Conservation (phyloP, 2,888 invertebrate species). For the Rhogogaster chlorosoma region DNA sequence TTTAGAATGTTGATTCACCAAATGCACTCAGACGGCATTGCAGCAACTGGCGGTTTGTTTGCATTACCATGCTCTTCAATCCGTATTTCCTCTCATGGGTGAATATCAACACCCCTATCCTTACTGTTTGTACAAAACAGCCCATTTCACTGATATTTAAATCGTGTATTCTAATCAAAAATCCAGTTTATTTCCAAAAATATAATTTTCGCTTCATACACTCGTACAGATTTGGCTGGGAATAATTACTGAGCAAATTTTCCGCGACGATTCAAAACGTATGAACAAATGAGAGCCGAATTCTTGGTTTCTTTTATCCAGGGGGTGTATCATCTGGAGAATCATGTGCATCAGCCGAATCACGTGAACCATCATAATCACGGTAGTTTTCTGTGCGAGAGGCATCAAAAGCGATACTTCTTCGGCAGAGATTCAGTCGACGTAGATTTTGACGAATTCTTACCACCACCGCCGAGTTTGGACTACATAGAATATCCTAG, state of each 20-base stretch:
- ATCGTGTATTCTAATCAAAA: not conserved
- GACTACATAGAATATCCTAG: conserved; percentile 78
- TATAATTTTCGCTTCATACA: not conserved
- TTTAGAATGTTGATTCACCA: conserved; percentile 15
- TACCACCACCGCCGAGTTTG: conserved; percentile 82
- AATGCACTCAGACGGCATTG: conserved; percentile 20
- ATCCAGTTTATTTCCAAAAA: not conserved
- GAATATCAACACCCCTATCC: not conserved
- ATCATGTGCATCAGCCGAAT: conserved; percentile 61
- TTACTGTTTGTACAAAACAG: not conserved
- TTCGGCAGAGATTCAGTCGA: conserved; percentile 81
- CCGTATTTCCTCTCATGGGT: not conserved
- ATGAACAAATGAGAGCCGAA: not conserved
- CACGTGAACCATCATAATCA: conserved; percentile 65
- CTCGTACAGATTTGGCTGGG: not conserved
- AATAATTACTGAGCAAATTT: not conserved
- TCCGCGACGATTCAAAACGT: not conserved
- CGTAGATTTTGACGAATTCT: conserved; percentile 84
- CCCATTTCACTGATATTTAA: not conserved
- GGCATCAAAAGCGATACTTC: conserved; percentile 82
- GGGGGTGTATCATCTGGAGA: conserved; percentile 72
- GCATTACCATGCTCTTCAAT: conserved; percentile 7
- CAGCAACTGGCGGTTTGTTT: not conserved
- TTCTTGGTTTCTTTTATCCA: conserved; percentile 53
- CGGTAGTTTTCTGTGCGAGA: conserved; percentile 73